phyloP scores from a whole-genome alignment of 2,113 vertebrate genomes.

The Oreochromis niloticus region DNA sequence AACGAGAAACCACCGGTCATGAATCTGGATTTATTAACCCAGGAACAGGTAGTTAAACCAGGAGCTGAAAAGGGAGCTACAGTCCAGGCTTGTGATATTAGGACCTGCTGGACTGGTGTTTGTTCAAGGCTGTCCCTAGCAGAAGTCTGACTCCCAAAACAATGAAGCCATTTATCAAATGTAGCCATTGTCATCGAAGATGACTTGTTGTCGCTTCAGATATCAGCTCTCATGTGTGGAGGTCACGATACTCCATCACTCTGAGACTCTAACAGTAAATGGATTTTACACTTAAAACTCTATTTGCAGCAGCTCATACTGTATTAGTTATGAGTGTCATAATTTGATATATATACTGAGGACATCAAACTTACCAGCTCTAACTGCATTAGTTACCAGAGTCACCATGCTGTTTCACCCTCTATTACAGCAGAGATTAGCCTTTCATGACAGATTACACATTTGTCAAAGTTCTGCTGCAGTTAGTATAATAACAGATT shows the following conservation, averaged over 20 bases:
- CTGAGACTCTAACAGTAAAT: conserved; percentile 5
- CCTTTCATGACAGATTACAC: not conserved
- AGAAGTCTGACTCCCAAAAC: conserved; percentile 19
- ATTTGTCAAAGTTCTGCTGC: not conserved
- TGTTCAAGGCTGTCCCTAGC: conserved; percentile 37
- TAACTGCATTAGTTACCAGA: conserved; percentile 30
- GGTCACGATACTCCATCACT: conserved; percentile 23
- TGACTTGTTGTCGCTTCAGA: conserved; percentile 33
- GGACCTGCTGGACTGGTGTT: not conserved
- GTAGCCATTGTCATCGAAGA: not conserved
- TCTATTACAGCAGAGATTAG: not conserved
- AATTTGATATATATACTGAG: conserved; percentile 17
- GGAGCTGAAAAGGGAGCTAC: conserved; percentile 22
- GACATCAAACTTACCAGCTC: conserved; percentile 22
- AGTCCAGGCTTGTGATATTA: conserved; percentile 3
- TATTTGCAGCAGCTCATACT: conserved; percentile 21
- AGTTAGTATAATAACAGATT: not conserved
- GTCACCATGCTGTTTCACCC: conserved; percentile 17
- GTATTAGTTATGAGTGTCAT: conserved; percentile 26
- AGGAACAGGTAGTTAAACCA: conserved; percentile 38
- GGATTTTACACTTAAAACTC: conserved; percentile 29
- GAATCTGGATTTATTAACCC: conserved; percentile 64
- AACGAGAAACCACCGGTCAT: conserved; percentile 28
- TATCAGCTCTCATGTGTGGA: conserved; percentile 28
- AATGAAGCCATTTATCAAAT: conserved; percentile 52